These are phyloP conservation scores for Lasioglossum calceatum DNA, from an alignment of 2,888 invertebrate species.

Conservation along the genomic window DNA sequence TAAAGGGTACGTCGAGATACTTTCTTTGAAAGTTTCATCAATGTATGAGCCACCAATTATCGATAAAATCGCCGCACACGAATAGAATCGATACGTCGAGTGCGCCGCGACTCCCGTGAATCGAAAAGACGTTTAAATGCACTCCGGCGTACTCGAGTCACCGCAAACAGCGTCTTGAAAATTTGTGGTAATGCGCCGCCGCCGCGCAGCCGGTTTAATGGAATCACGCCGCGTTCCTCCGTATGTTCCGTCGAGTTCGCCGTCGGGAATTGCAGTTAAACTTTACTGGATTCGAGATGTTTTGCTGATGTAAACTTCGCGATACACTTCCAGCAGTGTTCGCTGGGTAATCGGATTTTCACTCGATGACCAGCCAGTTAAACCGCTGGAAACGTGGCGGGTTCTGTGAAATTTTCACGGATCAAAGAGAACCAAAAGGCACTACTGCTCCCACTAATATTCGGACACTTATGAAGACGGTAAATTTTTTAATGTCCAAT, in stretches of 20 bases:
- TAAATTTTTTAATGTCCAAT: too few species aligned
- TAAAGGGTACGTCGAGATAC: not conserved
- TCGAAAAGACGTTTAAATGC: constrained; percentile 38
- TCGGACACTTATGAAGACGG: too few species aligned
- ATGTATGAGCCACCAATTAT: constrained; percentile 41
- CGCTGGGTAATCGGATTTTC: constrained; percentile 43
- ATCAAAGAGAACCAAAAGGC: not conserved
- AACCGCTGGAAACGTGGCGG: not conserved
- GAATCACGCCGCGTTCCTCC: constrained; percentile 52
- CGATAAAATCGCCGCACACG: constrained; percentile 21
- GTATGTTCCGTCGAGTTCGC: constrained; percentile 29
- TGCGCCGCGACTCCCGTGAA: constrained; percentile 12
- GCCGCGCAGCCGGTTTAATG: constrained; percentile 58
- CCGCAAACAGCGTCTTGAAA: constrained; percentile 58
- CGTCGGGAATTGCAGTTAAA: constrained; percentile 49
- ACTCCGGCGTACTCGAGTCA: constrained; percentile 22
- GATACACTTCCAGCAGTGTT: constrained; percentile 29
- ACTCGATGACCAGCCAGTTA: constrained; percentile 17
- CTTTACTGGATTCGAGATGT: constrained; percentile 35
- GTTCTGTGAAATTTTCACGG: not conserved
- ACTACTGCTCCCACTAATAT: too few species aligned
- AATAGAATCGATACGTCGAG: constrained; percentile 37
- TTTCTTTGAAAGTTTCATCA: constrained; percentile 30
- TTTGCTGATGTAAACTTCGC: constrained; percentile 37
- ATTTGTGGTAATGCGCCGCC: constrained; percentile 61